phyloP scores from a whole-genome alignment of 2,113 vertebrate genomes.

The Motacilla tschutschensis region DNA sequence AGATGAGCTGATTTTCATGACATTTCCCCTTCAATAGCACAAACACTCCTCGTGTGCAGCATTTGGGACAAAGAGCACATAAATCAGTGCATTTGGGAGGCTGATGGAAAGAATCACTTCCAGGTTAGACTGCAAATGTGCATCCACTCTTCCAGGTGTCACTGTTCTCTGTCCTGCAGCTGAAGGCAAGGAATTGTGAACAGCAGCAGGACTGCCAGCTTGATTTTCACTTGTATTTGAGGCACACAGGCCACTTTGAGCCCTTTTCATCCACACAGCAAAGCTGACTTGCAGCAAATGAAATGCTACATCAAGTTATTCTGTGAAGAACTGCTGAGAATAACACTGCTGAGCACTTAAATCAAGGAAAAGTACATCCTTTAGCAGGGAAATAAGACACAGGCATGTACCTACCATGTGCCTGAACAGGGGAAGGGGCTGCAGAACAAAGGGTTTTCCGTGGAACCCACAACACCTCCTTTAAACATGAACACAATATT shows the following conservation, averaged over 20 bases:
- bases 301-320: neutral
- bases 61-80: neutral
- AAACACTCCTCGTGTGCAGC: neutral
- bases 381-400: neutral
- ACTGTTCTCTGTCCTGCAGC: neutral
- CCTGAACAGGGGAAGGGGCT: neutral
- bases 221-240: neutral
- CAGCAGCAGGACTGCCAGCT: neutral
- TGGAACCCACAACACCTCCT: rapidly evolving
- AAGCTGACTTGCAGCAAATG: neutral
- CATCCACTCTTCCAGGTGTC: neutral
- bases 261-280: neutral
- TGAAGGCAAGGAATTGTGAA: neutral
- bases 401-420: neutral
- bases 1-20: neutral
- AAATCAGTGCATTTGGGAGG: neutral
- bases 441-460: neutral
- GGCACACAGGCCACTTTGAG: neutral
- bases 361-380: neutral
- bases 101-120: neutral
- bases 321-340: neutral
- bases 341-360: neutral
- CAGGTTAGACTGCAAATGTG: neutral
- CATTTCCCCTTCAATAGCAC: neutral
- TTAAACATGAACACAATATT: neutral